Conservation (phyloP, 2,888 invertebrate genomes). For the Pyralis farinalis region DNA sequence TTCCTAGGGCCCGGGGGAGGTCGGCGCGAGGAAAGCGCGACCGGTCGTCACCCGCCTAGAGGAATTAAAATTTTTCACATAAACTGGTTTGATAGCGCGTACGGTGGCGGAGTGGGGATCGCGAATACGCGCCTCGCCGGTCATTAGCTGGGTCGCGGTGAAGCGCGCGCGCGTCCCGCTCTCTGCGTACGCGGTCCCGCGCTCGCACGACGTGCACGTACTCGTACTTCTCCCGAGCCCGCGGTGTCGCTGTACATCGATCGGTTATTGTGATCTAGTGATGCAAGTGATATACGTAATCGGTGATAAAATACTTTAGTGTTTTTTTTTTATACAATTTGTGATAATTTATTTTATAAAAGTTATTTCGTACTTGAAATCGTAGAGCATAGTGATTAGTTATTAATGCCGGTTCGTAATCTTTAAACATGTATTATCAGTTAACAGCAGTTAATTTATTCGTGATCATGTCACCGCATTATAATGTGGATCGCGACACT, state of each 20-base stretch:
- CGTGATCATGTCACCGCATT: conserved; percentile 51
- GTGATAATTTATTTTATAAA: background rate
- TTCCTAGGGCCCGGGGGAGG: conserved; percentile 58
- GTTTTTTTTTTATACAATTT: background rate
- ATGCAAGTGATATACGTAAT: conserved; percentile 27
- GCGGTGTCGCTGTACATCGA: conserved; percentile 32
- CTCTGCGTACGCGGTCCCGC: conserved; percentile 45
- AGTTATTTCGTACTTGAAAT: background rate
- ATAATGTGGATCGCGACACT: conserved; percentile 53
- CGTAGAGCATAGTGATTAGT: conserved; percentile 21
- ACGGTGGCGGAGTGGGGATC: conserved; percentile 71
- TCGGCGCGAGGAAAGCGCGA: conserved; percentile 67
- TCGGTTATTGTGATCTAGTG: conserved; percentile 41
- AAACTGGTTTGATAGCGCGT: conserved; percentile 79
- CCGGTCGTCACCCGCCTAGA: conserved; percentile 70
- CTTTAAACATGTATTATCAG: no score
- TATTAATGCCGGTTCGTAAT: conserved; percentile 16
- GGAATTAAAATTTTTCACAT: conserved; percentile 78
- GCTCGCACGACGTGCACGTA: conserved; percentile 22
- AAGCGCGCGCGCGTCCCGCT: conserved; percentile 65
- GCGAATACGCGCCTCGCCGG: conserved; percentile 74
- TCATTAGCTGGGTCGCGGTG: conserved; percentile 71
- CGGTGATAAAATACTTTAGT: background rate
- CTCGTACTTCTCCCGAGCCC: conserved; percentile 20
- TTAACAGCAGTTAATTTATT: conserved; percentile 45